A percentile compares a stretch with the other conserved stretches of the same genome.
Conservation (phyloP, 2,797 vertebrate genomes). For the Mus caroli region DNA sequence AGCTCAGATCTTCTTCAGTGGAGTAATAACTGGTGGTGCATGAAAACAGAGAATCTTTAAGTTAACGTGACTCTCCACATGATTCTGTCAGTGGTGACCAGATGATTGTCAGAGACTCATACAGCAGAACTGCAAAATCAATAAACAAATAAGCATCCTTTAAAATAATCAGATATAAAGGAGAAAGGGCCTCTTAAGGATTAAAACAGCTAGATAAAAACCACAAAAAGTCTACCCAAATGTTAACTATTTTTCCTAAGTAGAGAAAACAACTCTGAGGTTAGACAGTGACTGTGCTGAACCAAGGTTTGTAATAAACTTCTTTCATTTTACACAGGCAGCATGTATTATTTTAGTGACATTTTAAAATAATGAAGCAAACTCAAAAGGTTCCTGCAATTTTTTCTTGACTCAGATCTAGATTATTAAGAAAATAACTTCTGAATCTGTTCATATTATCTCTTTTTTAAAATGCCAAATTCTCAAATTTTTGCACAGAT, state of each 20-base stretch:
- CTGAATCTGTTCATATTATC: constrained; percentile 75
- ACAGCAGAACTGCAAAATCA: background rate
- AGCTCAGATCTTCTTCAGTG: background rate
- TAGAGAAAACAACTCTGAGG: background rate
- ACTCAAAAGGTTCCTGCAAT: constrained; percentile 48
- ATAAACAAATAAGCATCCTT: constrained; percentile 39
- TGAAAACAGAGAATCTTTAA: constrained; percentile 43
- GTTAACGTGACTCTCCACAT: constrained; percentile 11
- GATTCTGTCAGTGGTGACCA: background rate
- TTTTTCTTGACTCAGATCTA: constrained; percentile 61
- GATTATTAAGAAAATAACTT: constrained; percentile 59
- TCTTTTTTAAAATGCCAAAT: constrained; percentile 70
- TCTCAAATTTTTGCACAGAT: constrained; percentile 77
- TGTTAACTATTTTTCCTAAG: constrained; percentile 48
- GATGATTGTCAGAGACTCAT: background rate
- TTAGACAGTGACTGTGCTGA: constrained; percentile 17
- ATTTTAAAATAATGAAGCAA: constrained; percentile 67
- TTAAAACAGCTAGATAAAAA: constrained; percentile 11
- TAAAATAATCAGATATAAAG: background rate
- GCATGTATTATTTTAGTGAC: background rate
- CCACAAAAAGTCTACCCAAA: background rate
- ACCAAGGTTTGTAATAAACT: constrained; percentile 25
- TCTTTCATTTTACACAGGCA: constrained; percentile 64
- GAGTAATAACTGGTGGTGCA: constrained; percentile 37
- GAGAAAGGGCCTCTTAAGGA: constrained; percentile 45